Evolutionary conservation across 2,797 vertebrate species (phyloP).

Genomic region (Scarus forsteni): DNA sequence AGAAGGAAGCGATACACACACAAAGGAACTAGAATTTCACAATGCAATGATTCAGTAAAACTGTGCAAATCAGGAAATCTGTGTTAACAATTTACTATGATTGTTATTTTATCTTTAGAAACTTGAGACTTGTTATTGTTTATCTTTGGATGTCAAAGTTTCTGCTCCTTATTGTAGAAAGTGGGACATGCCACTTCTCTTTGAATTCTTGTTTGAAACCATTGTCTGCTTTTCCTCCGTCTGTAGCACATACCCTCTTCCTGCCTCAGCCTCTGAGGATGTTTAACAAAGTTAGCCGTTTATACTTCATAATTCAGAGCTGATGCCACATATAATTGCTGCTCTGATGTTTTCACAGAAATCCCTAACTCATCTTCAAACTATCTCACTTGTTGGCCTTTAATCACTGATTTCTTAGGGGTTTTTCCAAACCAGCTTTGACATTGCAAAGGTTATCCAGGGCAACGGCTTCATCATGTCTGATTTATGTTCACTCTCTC

Average conservation of each 20-base stretch:
- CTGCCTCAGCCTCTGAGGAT: constrained; percentile 41
- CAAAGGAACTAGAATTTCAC: background rate
- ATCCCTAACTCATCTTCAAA: background rate
- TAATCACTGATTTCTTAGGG: background rate
- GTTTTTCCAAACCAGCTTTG: background rate
- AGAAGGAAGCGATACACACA: background rate
- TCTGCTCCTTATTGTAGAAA: background rate
- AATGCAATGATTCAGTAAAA: background rate
- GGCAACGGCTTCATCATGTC: background rate
- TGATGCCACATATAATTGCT: background rate
- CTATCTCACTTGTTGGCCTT: background rate
- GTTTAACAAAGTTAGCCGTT: constrained; percentile 8
- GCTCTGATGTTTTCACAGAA: constrained; percentile 1
- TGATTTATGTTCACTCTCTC: background rate
- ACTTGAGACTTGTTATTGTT: background rate
- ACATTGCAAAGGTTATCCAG: background rate
- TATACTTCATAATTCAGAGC: constrained; percentile 8
- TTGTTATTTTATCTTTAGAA: background rate
- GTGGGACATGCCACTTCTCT: background rate
- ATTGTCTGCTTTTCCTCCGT: constrained; percentile 11
- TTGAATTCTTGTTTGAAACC: background rate
- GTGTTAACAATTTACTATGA: background rate
- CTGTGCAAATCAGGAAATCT: background rate
- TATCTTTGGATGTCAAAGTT: background rate
- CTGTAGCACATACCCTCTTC: constrained; percentile 24